Base-by-base conservation (phyloP, 1,140 invertebrate species). In the Conus ventricosus region DNA sequence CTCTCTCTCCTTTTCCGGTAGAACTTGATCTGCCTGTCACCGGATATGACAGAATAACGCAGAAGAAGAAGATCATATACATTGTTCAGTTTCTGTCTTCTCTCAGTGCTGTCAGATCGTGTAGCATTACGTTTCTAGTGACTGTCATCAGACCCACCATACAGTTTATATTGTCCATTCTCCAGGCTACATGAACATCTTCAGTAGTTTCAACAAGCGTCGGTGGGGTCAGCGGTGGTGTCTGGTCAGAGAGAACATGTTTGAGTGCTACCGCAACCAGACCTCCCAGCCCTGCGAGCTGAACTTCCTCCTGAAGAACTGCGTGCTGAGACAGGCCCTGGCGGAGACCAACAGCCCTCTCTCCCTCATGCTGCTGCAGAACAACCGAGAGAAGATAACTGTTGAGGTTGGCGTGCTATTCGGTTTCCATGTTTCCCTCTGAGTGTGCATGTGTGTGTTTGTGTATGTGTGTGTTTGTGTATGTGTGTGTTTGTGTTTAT, bases 171-270 rank as follows among this genome's bases (percentile, higher is more conserved):
- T 60, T 15, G 8, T 15, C 57, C 57, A 11, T 60, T 15, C 15
- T 60, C 53, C 89, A 94, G 93, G 93, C 85, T 92, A 92, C 78
- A 78, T 94, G 27, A 90, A 90, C 76, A 91, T 94, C 60, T 94
- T 93, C 89, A 94, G 93, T 82, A 93, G 90, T 83, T 94, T 93
- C 86, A 94, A 94, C 87, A 92, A 91, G 84, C 88, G 92, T 11
- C 91, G 91, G 20, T 93, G 92, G 92, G 93, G 93, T 4, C 92
- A 91, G 85, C 89, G 93, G 0, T 94, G 93, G 93, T 94, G 93
- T 86, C 71, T 93, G 11, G 91, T 94, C 0, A 88, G 91, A 39
- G 91, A 92, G 80, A 93, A 93, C 88, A 91, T 88, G 76, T 93
- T 94, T 86, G 92, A 93, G 88, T 94, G 93, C 85, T 94, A 93